Percentiles rank a stretch among this genome's conserved stretches.
Evolutionary conservation across 1,140 invertebrate genomes (phyloP).

Genomic region (Calosoma granatense): DNA sequence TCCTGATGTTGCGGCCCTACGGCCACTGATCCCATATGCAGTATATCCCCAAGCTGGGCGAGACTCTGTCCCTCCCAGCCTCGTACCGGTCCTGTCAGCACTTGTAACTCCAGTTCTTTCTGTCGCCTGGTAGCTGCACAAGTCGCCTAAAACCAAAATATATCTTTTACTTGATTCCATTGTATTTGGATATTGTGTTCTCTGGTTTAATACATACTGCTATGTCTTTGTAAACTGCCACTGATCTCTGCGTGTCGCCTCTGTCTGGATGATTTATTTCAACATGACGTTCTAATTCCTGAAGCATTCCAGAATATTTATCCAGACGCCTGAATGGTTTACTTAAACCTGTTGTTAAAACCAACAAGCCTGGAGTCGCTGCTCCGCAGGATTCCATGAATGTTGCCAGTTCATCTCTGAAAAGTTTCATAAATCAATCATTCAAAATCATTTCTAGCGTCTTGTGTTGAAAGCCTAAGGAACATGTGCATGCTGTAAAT

Average conservation of each 20-base stretch:
- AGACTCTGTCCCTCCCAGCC: slow-evolving; percentile 91
- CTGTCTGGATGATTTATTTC: slow-evolving; percentile 91
- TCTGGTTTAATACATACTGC: slow-evolving; percentile 52
- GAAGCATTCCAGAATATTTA: slow-evolving; percentile 87
- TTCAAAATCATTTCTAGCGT: too few relatives aligned
- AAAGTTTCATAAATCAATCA: slow-evolving; percentile 21
- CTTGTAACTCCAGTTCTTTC: slow-evolving; percentile 92
- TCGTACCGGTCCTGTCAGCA: slow-evolving; percentile 82
- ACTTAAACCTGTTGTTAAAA: slow-evolving; percentile 84
- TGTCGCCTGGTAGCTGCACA: slow-evolving; percentile 81
- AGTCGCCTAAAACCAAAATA: slow-evolving; percentile 48
- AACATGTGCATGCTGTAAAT: too few relatives aligned
- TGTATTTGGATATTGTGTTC: neutral
- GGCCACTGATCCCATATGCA: slow-evolving; percentile 82
- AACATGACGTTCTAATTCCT: slow-evolving; percentile 90
- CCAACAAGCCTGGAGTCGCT: slow-evolving; percentile 70
- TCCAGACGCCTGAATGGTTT: slow-evolving; percentile 91
- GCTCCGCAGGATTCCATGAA: slow-evolving; percentile 82
- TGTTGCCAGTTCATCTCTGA: slow-evolving; percentile 72
- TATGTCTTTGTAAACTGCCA: slow-evolving; percentile 90
- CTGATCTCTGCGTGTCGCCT: slow-evolving; percentile 90
- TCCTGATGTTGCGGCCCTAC: slow-evolving; percentile 70
- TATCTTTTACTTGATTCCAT: slow-evolving; percentile 13
- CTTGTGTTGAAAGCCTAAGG: too few relatives aligned
- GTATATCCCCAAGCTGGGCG: slow-evolving; percentile 59